phyloP scores from a whole-genome alignment of 2,888 invertebrate species.

The Eustalomyia histrio region DNA sequence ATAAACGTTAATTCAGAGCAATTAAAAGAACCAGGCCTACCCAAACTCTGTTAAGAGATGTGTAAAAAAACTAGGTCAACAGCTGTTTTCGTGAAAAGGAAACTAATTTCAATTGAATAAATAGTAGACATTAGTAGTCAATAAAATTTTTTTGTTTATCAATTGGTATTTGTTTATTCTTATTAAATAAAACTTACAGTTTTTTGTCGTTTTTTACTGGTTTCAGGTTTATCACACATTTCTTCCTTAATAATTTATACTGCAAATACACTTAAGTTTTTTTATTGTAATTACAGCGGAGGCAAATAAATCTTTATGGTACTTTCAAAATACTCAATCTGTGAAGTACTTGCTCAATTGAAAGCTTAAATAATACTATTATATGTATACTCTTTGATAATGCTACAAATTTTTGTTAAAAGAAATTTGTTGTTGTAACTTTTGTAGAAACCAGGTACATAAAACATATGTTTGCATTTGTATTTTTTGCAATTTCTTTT shows the following conservation, averaged over 20 bases:
- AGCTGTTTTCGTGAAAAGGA: constrained; percentile 66
- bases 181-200: constrained; percentile 69
- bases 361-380: constrained; percentile 4
- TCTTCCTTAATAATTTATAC: not conserved
- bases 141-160: not conserved
- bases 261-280: not conserved
- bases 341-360: too few species aligned
- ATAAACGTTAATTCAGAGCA: not conserved
- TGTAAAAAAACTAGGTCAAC: constrained; percentile 55
- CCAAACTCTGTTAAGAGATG: not conserved
- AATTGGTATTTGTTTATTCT: not conserved
- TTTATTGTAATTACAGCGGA: not conserved
- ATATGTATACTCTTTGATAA: not conserved
- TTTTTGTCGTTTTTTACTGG: constrained; percentile 74
- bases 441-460: not conserved
- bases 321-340: too few species aligned
- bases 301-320: not conserved
- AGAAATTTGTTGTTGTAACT: not conserved
- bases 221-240: constrained; percentile 74
- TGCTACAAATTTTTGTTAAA: not conserved
- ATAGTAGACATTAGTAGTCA: not conserved
- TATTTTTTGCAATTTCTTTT: not conserved
- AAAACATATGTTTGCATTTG: not conserved
- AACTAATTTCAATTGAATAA: constrained; percentile 62
- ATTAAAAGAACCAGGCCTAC: not conserved